These are phyloP conservation scores for Acronicta psi DNA, from an alignment of 2,888 invertebrate genomes.

Conservation along the genomic window DNA sequence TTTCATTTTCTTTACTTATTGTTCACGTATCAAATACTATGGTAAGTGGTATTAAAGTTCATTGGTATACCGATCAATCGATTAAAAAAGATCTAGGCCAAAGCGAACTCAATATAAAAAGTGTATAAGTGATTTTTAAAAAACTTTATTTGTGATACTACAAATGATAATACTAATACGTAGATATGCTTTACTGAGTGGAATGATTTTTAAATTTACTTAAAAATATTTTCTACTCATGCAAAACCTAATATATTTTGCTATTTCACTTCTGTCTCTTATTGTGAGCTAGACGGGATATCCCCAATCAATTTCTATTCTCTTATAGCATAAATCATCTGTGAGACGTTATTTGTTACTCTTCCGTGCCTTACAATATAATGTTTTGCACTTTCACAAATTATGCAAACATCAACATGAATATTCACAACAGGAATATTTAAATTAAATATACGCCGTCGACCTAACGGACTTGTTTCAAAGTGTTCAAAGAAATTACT, in stretches of 20 bases:
- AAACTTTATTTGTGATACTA: too few species aligned
- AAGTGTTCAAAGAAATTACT: conserved; percentile 47
- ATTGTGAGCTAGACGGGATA: conserved; percentile 45
- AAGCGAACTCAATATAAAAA: too few species aligned
- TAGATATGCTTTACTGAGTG: not conserved
- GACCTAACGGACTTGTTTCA: conserved; percentile 47
- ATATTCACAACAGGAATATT: conserved; percentile 56
- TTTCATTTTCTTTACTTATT: not conserved
- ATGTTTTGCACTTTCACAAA: conserved; percentile 51
- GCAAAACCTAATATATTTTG: conserved; percentile 4
- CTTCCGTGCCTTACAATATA: conserved; percentile 30
- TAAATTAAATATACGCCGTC: conserved; percentile 52
- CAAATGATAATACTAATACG: too few species aligned
- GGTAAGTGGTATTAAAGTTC: too few species aligned
- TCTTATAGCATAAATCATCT: conserved; percentile 66
- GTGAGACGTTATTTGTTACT: conserved; percentile 36
- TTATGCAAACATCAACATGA: conserved; percentile 59
- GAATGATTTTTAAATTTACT: conserved; percentile 14
- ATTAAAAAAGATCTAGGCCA: too few species aligned
- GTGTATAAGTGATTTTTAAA: too few species aligned
- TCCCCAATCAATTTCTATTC: conserved; percentile 70
- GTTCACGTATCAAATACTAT: not conserved
- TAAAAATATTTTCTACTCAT: not conserved
- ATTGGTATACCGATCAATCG: too few species aligned
- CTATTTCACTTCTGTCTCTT: not conserved